A percentile compares a stretch with the other conserved stretches of the same genome.
These are phyloP conservation scores for Reticulitermes lucifugus DNA, from an alignment of 2,888 invertebrate genomes.

Conservation along the genomic window DNA sequence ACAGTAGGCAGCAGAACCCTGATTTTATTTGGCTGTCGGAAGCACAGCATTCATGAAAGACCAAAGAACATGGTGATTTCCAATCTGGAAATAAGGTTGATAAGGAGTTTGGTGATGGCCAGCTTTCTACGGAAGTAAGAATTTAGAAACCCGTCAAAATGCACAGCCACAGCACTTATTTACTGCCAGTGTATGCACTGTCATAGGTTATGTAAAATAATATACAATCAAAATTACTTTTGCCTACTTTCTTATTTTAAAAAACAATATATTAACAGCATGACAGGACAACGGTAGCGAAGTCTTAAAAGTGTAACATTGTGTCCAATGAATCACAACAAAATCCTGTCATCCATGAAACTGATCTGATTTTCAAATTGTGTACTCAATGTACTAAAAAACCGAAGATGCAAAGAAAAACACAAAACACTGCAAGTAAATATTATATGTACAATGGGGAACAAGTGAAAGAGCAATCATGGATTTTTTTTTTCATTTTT, in stretches of 20 bases:
- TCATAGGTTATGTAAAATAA: not conserved
- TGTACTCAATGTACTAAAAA: slow-evolving; percentile 11
- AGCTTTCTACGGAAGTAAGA: slow-evolving; percentile 24
- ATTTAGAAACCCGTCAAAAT: slow-evolving; percentile 24
- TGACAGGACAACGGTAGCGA: not conserved
- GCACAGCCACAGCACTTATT: not conserved
- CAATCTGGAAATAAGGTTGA: slow-evolving; percentile 8
- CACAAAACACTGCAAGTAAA: slow-evolving; percentile 45
- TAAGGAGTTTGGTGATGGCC: slow-evolving; percentile 52
- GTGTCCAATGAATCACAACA: not conserved
- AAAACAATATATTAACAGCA: slow-evolving; percentile 17
- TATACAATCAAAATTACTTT: not conserved
- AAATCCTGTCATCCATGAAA: slow-evolving; percentile 6
- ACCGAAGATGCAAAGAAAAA: slow-evolving; percentile 29
- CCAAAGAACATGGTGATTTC: slow-evolving; percentile 31
- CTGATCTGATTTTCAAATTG: not conserved
- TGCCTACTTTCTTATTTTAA: slow-evolving; percentile 4
- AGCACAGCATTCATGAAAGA: slow-evolving; percentile 28
- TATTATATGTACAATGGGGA: slow-evolving; percentile 49
- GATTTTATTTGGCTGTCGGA: slow-evolving; percentile 45
- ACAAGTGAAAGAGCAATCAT: slow-evolving; percentile 36
- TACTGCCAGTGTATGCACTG: not conserved
- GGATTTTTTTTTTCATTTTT: slow-evolving; percentile 6
- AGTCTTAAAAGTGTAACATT: not conserved
- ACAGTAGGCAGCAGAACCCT: slow-evolving; percentile 50